phyloP scores from a whole-genome alignment of 1,140 invertebrate species.

The Lasaia peninsularis region DNA sequence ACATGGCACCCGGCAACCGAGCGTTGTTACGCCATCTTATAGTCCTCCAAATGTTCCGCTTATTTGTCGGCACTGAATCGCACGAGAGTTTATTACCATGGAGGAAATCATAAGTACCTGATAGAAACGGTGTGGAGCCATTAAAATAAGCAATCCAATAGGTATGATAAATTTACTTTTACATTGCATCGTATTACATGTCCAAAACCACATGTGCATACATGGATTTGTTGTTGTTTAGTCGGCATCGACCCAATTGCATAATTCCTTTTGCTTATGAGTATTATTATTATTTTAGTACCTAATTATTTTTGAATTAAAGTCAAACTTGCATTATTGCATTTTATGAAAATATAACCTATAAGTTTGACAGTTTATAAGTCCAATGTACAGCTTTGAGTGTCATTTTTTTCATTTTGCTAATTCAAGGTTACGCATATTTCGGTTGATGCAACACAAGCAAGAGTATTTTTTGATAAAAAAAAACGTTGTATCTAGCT shows the following conservation, averaged over 20 bases:
- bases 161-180: slow-evolving; percentile 69
- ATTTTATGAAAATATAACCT: slow-evolving; percentile 51
- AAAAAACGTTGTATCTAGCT: background rate
- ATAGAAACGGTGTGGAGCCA: slow-evolving; percentile 42
- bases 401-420: slow-evolving; percentile 52
- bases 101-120: slow-evolving; percentile 53
- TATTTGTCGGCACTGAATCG: slow-evolving; percentile 63
- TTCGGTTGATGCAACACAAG: background rate
- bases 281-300: slow-evolving; percentile 11
- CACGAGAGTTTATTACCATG: slow-evolving; percentile 49
- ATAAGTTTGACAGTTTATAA: slow-evolving; percentile 62
- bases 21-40: slow-evolving; percentile 78
- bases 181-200: slow-evolving; percentile 61
- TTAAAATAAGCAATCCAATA: slow-evolving; percentile 52
- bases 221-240: slow-evolving; percentile 66
- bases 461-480: background rate
- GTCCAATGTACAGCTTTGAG: slow-evolving; percentile 59
- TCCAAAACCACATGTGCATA: slow-evolving; percentile 68
- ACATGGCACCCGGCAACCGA: slow-evolving; percentile 72
- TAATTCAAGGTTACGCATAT: slow-evolving; percentile 52
- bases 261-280: slow-evolving; percentile 48
- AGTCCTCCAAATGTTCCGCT: slow-evolving; percentile 71
- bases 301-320: background rate
- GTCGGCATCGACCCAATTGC: slow-evolving; percentile 44
- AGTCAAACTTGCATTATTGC: background rate